Conservation (phyloP, 2,888 invertebrate species). For the Conchocele bisecta region DNA sequence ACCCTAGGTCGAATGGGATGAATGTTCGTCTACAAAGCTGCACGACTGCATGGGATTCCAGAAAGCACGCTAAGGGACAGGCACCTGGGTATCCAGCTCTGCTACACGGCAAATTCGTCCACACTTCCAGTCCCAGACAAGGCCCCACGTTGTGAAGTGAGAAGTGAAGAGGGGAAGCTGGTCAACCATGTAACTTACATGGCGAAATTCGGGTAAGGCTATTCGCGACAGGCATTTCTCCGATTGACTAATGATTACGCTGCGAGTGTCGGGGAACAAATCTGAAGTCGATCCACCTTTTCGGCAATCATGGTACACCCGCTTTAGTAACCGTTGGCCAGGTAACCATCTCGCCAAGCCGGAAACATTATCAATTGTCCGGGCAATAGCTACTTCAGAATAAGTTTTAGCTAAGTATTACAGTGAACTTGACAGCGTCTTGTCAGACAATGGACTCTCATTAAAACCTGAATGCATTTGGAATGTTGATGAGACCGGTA, state of each 20-base stretch:
- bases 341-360: slow-evolving; percentile 16
- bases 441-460: neutral
- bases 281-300: neutral
- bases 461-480: slow-evolving; percentile 33
- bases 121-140: neutral
- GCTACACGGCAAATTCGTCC: neutral
- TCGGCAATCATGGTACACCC: slow-evolving; percentile 21
- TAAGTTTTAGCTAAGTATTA: slow-evolving; percentile 22
- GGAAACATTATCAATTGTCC: slow-evolving; percentile 25
- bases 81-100: slow-evolving; percentile 35
- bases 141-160: too few relatives aligned
- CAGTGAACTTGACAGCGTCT: slow-evolving; percentile 1
- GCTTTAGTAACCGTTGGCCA: slow-evolving; percentile 28
- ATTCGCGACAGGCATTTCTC: slow-evolving; percentile 24
- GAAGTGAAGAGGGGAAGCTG: slow-evolving; percentile 10
- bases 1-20: slow-evolving; percentile 17
- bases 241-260: slow-evolving; percentile 35
- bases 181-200: slow-evolving; percentile 24
- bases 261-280: slow-evolving; percentile 16
- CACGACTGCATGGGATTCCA: slow-evolving; percentile 38
- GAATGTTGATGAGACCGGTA: slow-evolving; percentile 33
- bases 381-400: slow-evolving; percentile 28
- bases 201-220: slow-evolving; percentile 32
- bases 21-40: slow-evolving; percentile 38
- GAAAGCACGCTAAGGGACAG: slow-evolving; percentile 50